phyloP scores from a whole-genome alignment of 2,797 vertebrate species.

The Kryptopterus vitreolus region DNA sequence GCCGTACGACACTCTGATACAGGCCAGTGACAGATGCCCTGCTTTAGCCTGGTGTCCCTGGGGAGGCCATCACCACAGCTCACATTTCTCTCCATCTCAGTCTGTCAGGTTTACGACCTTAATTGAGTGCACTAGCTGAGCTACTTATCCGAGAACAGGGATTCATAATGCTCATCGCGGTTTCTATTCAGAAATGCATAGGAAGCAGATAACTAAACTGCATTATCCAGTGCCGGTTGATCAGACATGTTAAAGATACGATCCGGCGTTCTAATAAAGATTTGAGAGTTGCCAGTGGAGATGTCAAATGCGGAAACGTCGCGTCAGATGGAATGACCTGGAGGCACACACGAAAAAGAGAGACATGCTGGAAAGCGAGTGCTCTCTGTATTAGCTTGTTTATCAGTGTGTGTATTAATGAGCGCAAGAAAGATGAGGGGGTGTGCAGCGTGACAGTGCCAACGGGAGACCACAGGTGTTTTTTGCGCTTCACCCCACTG shows the following conservation, averaged over 20 bases:
- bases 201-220: constrained; percentile 17
- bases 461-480: constrained; percentile 79
- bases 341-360: not conserved
- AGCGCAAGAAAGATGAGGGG: constrained; percentile 40
- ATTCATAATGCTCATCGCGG: constrained; percentile 19
- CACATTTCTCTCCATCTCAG: constrained; percentile 46
- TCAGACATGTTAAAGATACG: not conserved
- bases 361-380: constrained; percentile 11
- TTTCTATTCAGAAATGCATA: constrained; percentile 8
- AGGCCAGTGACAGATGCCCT: constrained; percentile 56
- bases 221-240: not conserved
- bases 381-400: constrained; percentile 53
- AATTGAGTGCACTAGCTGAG: constrained; percentile 41
- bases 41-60: constrained; percentile 39
- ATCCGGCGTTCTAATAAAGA: not conserved
- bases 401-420: constrained; percentile 60
- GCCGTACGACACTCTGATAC: constrained; percentile 52
- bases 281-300: not conserved
- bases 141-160: constrained; percentile 32
- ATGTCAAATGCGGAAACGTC: constrained; percentile 3
- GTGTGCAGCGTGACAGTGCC: constrained; percentile 49
- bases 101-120: constrained; percentile 43
- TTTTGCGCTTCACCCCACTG: constrained; percentile 63
- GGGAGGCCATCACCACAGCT: constrained; percentile 48
- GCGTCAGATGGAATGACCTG: not conserved